Conservation (phyloP, 2,113 vertebrate species). For the Crotophaga sulcirostris region DNA sequence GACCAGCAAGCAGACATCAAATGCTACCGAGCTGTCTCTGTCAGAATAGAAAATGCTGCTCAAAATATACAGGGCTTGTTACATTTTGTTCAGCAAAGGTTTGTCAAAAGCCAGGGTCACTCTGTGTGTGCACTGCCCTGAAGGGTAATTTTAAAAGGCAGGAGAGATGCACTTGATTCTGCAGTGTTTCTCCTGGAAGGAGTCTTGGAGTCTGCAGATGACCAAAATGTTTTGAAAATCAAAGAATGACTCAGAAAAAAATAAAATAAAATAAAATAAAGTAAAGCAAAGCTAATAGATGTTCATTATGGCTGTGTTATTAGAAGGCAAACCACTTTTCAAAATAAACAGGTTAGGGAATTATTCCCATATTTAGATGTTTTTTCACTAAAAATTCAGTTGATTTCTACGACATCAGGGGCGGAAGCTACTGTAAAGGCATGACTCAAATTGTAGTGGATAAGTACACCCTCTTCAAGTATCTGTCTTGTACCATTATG, state of each 20-base stretch:
- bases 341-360: conserved; percentile 63
- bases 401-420: conserved; percentile 41
- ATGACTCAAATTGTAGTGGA: conserved; percentile 63
- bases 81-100: conserved; percentile 90
- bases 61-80: conserved; percentile 85
- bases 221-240: conserved; percentile 85
- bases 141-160: conserved; percentile 82
- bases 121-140: conserved; percentile 84
- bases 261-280: conserved; percentile 69
- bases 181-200: conserved; percentile 78
- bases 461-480: conserved; percentile 52
- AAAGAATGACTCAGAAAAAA: conserved; percentile 78
- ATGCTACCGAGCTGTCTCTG: conserved; percentile 89
- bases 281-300: conserved; percentile 75
- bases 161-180: conserved; percentile 78
- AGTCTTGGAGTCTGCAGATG: conserved; percentile 81
- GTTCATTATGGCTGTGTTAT: conserved; percentile 38
- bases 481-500: conserved; percentile 60
- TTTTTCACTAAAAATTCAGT: conserved; percentile 70
- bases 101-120: conserved; percentile 92
- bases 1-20: conserved; percentile 96
- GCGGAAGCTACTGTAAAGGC: conserved; percentile 52
- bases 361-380: conserved; percentile 76
- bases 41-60: conserved; percentile 87
- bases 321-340: conserved; percentile 68